A percentile compares a stretch with the other conserved stretches of the same genome.
These are phyloP conservation scores for Trematocara marginatum DNA, from an alignment of 2,113 vertebrate species.

Conservation along the genomic window DNA sequence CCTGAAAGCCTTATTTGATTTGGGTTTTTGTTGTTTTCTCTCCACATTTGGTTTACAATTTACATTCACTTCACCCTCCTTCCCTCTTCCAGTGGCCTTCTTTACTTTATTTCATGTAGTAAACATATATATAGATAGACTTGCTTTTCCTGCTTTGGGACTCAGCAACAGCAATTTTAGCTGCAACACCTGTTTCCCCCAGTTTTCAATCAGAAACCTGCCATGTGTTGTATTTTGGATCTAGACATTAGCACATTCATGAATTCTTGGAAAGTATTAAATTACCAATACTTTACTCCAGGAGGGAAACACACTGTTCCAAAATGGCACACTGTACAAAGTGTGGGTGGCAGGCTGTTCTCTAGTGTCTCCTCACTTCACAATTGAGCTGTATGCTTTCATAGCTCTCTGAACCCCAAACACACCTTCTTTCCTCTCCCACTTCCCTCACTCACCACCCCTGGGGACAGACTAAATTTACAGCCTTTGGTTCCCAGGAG, in stretches of 20 bases:
- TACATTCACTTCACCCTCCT: neutral
- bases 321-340: neutral
- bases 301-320: neutral
- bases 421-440: neutral
- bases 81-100: neutral
- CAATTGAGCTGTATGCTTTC: constrained; percentile 19
- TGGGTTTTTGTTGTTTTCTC: neutral
- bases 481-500: constrained; percentile 33
- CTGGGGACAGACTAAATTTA: constrained; percentile 35
- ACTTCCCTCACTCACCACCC: neutral
- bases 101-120: neutral
- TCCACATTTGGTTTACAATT: neutral
- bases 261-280: neutral
- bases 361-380: constrained; percentile 12
- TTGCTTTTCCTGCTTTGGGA: neutral
- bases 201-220: neutral
- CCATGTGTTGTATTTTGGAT: neutral
- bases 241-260: neutral
- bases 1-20: constrained; percentile 4
- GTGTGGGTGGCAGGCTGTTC: constrained; percentile 28
- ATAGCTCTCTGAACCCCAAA: neutral
- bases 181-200: neutral
- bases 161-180: neutral
- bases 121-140: neutral
- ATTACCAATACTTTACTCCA: neutral